Conservation (phyloP, 2,113 vertebrate species). For the Notarius lentiginosus region DNA sequence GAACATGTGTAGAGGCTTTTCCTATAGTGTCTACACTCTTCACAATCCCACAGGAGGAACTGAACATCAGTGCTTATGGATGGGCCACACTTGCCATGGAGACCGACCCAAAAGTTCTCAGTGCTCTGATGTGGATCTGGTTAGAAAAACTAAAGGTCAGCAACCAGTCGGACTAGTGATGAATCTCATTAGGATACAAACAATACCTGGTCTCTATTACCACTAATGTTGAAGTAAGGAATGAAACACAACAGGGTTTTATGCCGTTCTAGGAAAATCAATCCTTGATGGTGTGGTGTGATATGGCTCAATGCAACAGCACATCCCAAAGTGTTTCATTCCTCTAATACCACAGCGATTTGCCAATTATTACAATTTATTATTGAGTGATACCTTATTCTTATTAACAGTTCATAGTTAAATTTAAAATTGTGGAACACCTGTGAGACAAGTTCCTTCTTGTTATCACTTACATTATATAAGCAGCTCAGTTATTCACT, state of each 20-base stretch:
- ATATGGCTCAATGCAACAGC: background rate
- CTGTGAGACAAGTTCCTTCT: no score
- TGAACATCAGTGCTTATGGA: constrained; percentile 74
- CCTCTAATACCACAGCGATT: background rate
- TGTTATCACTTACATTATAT: no score
- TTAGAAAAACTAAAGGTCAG: constrained; percentile 70
- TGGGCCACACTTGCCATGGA: constrained; percentile 75
- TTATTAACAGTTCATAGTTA: background rate
- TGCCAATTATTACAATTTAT: background rate
- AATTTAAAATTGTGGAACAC: background rate
- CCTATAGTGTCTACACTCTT: background rate
- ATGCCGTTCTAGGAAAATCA: background rate
- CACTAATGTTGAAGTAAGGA: background rate
- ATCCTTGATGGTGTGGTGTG: background rate
- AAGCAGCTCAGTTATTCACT: background rate
- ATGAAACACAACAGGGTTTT: background rate
- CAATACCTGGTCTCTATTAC: background rate
- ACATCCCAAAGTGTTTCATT: background rate
- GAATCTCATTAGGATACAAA: background rate
- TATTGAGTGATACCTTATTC: background rate
- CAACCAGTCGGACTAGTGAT: background rate
- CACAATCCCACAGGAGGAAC: constrained; percentile 66
- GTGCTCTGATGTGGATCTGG: constrained; percentile 76
- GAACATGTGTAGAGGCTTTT: background rate
- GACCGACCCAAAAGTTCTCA: constrained; percentile 72